Percentiles rank a stretch among this genome's conserved stretches.
Conservation (phyloP, 2,888 invertebrate species). For the Xanthorhoe designata region DNA sequence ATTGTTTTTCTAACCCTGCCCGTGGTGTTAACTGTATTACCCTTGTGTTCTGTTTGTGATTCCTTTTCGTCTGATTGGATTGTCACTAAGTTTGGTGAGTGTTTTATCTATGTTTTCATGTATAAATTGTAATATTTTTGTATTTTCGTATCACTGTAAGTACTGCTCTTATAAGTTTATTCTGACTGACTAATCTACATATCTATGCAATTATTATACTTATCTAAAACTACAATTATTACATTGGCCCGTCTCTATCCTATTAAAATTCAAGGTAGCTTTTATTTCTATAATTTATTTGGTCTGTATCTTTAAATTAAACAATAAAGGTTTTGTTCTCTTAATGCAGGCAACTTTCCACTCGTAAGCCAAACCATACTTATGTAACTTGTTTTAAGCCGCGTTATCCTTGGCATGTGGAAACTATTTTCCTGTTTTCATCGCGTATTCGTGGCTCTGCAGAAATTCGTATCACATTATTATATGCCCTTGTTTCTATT, state of each 20-base stretch:
- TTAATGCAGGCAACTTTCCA: conserved; percentile 28
- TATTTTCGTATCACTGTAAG: not conserved
- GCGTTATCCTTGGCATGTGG: conserved; percentile 37
- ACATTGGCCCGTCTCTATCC: not conserved
- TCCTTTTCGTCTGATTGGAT: conserved; percentile 75
- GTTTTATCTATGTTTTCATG: not conserved
- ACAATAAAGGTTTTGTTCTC: conserved; percentile 16
- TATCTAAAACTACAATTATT: not conserved
- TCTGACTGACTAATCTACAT: not conserved
- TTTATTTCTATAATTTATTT: conserved; percentile 10
- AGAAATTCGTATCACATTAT: conserved; percentile 24
- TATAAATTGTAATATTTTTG: not conserved
- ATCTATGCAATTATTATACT: not conserved
- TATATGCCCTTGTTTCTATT: conserved; percentile 17
- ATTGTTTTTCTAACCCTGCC: conserved; percentile 69
- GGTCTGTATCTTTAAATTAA: conserved; percentile 2
- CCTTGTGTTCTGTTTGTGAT: conserved; percentile 75
- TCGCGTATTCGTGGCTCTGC: conserved; percentile 26
- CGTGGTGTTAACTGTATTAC: conserved; percentile 67
- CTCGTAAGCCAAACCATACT: conserved; percentile 25
- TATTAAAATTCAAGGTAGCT: not conserved
- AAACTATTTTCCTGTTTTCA: conserved; percentile 39
- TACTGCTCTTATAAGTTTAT: not conserved
- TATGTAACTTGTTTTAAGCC: conserved; percentile 41
- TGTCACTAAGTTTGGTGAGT: conserved; percentile 77